phyloP scores from a whole-genome alignment of 64 coral and sea anemone species.

The Montipora cactus region DNA sequence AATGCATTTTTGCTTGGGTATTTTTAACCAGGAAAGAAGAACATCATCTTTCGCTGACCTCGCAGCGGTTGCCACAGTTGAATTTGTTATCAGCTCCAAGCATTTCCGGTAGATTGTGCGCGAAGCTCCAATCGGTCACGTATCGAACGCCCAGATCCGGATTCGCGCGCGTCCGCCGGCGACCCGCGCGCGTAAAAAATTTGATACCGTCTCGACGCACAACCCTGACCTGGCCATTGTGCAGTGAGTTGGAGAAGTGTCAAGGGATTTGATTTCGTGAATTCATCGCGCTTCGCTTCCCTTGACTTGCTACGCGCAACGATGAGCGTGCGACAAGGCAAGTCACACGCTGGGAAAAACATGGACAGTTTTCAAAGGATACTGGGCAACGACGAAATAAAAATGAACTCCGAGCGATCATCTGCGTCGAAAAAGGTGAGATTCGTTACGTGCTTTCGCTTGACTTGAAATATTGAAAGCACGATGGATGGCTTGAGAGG shows the following conservation, averaged over 20 bases:
- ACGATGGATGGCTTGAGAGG: neutral
- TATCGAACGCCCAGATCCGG: neutral
- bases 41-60: neutral
- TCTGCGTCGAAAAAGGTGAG: slow-evolving; percentile 84
- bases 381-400: slow-evolving; percentile 63
- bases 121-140: neutral
- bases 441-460: neutral
- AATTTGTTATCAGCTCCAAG: neutral
- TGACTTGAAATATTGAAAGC: slow-evolving; percentile 46
- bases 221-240: neutral
- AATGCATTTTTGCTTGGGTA: neutral
- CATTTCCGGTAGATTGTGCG: neutral
- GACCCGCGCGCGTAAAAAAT: slow-evolving; percentile 17
- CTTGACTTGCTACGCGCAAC: neutral
- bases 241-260: slow-evolving; percentile 40
- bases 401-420: slow-evolving; percentile 69
- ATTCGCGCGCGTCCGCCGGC: slow-evolving; percentile 39
- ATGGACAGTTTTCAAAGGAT: slow-evolving; percentile 37
- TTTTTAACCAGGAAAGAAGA: neutral
- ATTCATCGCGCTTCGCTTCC: slow-evolving; percentile 47
- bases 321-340: slow-evolving; percentile 8
- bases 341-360: neutral
- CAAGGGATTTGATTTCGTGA: slow-evolving; percentile 50
- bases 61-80: neutral
- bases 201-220: slow-evolving; percentile 16